phyloP scores from a whole-genome alignment of 2,888 invertebrate genomes.

The Geophilus truncorum region DNA sequence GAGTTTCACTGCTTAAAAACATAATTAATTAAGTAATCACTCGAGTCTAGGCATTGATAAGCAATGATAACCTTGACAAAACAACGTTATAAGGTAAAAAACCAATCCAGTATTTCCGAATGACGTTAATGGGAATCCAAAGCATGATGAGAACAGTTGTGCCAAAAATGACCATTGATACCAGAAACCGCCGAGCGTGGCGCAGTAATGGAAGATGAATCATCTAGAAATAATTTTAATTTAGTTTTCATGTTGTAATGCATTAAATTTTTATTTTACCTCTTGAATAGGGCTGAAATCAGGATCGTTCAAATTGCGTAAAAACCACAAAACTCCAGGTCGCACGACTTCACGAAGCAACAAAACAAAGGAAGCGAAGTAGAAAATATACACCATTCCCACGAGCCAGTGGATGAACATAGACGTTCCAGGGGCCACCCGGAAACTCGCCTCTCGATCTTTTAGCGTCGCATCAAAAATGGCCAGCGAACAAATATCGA shows the following conservation, averaged over 20 bases:
- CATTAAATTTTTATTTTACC: constrained; percentile 43
- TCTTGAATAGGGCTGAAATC: constrained; percentile 98
- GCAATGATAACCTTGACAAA: constrained; percentile 52
- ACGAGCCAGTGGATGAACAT: constrained; percentile 99
- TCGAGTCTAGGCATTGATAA: too few species aligned
- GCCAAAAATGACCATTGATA: constrained; percentile 93
- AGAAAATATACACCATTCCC: constrained; percentile 98
- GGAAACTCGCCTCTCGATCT: constrained; percentile 75
- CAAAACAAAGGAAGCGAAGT: constrained; percentile 94
- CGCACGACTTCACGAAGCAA: constrained; percentile 86
- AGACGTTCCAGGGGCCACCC: constrained; percentile 88
- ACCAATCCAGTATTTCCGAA: constrained; percentile 73
- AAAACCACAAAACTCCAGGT: constrained; percentile 97
- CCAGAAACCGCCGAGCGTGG: constrained; percentile 82
- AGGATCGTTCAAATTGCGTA: constrained; percentile 96
- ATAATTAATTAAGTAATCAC: background rate
- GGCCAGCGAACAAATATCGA: constrained; percentile 92
- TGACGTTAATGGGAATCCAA: constrained; percentile 86
- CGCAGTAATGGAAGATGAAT: constrained; percentile 90
- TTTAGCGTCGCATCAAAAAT: constrained; percentile 84
- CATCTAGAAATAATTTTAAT: constrained; percentile 61
- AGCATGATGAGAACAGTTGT: constrained; percentile 92
- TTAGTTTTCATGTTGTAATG: background rate
- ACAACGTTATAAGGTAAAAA: constrained; percentile 93
- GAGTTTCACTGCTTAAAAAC: constrained; percentile 57